Conservation (phyloP, 2,888 invertebrate genomes). For the Alcis repandata region DNA sequence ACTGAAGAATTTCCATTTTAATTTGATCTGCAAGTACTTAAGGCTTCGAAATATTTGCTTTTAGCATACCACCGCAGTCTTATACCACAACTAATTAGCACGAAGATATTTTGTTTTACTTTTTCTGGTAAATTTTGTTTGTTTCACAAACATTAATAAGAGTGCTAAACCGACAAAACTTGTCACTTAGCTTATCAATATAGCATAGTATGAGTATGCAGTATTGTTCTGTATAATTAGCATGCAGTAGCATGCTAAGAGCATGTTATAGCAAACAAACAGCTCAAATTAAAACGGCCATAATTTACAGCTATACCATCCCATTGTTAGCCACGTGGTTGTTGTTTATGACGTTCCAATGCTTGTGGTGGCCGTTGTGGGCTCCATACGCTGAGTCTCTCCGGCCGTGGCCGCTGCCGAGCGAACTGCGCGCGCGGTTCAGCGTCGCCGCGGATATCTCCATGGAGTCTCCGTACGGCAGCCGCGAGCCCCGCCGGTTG, state of each 20-base stretch:
- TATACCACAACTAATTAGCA: background rate
- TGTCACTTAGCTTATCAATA: no score
- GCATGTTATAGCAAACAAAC: background rate
- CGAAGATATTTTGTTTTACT: no score
- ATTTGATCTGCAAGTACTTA: slow-evolving; percentile 16
- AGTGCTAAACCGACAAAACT: no score
- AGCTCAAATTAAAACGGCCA: slow-evolving; percentile 33
- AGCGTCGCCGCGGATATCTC: slow-evolving; percentile 81
- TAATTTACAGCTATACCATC: slow-evolving; percentile 31
- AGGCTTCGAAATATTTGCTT: background rate
- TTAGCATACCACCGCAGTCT: background rate
- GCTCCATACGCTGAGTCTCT: slow-evolving; percentile 65
- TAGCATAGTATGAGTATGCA: no score
- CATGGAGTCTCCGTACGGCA: slow-evolving; percentile 82
- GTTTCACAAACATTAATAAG: background rate
- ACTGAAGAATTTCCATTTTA: slow-evolving; percentile 28
- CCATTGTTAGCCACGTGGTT: slow-evolving; percentile 63
- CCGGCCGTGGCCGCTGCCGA: slow-evolving; percentile 63
- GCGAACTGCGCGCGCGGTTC: slow-evolving; percentile 71
- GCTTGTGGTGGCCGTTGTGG: slow-evolving; percentile 73
- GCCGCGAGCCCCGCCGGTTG: slow-evolving; percentile 72
- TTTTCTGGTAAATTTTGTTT: background rate
- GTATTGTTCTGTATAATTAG: no score
- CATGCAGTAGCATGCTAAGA: background rate
- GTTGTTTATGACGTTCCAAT: slow-evolving; percentile 75